phyloP scores from a whole-genome alignment of 2,113 vertebrate species.

The human region GRCh38 chr2:58535001-58535500 shows the following conservation, averaged over 20 bases:
- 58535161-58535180: slow-evolving; percentile 63
- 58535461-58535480: slow-evolving; percentile 60
- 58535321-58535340: slow-evolving; percentile 30
- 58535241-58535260: slow-evolving; percentile 34
- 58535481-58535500: slow-evolving; percentile 36
- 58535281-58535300: slow-evolving; percentile 20
- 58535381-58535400: slow-evolving; percentile 51
- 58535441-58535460: slow-evolving; percentile 72
- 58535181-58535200: slow-evolving; percentile 50
- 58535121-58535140: slow-evolving; percentile 50
- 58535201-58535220: slow-evolving; percentile 36
- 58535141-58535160: slow-evolving; percentile 58
- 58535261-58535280: slow-evolving; percentile 24
- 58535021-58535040: slow-evolving; percentile 61
- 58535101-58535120: slow-evolving; percentile 62
- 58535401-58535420: slow-evolving; percentile 68
- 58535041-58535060: slow-evolving; percentile 59
- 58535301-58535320: slow-evolving; percentile 58
- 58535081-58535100: slow-evolving; percentile 59
- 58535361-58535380: slow-evolving; percentile 74
- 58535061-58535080: slow-evolving; percentile 25
- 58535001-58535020: slow-evolving; percentile 67
- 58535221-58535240: slow-evolving; percentile 30
- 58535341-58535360: slow-evolving; percentile 61
- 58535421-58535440: slow-evolving; percentile 77